Percentiles rank a stretch among this genome's conserved stretches.
Conservation (phyloP, 2,888 invertebrate species). For the Zonitis immaculata region DNA sequence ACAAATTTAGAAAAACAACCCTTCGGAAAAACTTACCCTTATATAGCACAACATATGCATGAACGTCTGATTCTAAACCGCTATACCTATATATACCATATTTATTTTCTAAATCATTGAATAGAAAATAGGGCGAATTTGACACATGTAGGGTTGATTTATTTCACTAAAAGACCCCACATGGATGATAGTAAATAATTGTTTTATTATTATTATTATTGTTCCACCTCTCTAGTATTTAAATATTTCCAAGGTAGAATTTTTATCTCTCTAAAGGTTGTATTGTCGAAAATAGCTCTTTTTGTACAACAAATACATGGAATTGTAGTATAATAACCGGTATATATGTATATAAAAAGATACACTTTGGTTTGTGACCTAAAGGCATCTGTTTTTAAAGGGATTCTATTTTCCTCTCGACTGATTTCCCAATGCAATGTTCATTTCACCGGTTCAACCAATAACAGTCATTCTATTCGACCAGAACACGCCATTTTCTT, state of each 20-base stretch:
- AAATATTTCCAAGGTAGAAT: too few species aligned
- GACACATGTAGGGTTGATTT: slow-evolving; percentile 13
- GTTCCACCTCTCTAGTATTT: too few species aligned
- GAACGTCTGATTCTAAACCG: slow-evolving; percentile 10
- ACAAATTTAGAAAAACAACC: not conserved
- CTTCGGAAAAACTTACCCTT: slow-evolving; percentile 1
- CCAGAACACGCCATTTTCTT: slow-evolving; percentile 9
- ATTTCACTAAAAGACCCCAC: not conserved
- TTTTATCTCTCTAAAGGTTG: too few species aligned
- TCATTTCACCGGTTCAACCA: slow-evolving; percentile 16
- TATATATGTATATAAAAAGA: slow-evolving; percentile 22
- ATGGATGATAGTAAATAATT: too few species aligned
- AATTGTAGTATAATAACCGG: slow-evolving; percentile 3
- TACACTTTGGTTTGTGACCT: slow-evolving; percentile 38
- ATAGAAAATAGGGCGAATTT: slow-evolving; percentile 11
- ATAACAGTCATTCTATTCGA: slow-evolving; percentile 16
- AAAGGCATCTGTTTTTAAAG: slow-evolving; percentile 43
- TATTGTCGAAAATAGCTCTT: slow-evolving; percentile 18
- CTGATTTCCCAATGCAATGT: slow-evolving; percentile 26
- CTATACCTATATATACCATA: too few species aligned
- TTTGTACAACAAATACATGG: slow-evolving; percentile 27
- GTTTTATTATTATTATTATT: too few species aligned
- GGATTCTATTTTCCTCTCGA: slow-evolving; percentile 39
- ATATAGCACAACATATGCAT: slow-evolving; percentile 15
- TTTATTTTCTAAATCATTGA: slow-evolving; percentile 19